Base-by-base conservation (phyloP, 2,113 vertebrate genomes). In the Balaeniceps rex region DNA sequence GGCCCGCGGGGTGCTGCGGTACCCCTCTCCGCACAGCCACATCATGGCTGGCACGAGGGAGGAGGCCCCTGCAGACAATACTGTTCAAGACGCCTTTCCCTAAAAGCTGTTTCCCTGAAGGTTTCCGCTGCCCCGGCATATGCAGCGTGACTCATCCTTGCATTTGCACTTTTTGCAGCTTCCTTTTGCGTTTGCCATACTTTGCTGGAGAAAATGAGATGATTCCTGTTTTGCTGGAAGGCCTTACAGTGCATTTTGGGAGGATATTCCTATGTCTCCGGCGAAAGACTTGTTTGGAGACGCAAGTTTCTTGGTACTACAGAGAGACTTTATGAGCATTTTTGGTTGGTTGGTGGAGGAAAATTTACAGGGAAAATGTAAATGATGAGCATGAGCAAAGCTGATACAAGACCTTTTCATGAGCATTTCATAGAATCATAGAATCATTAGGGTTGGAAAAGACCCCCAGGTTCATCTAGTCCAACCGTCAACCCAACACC, bases 191-290 rank as follows among this genome's bases (percentile, higher is more conserved):
- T 95, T 79, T 93, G 75, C 75, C 49, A 7, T 25, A 71, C 31
- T 83, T 92, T 24, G 16, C 75, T 80, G 85, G 75, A 69, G 96
- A 91, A 93, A 89, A 90, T 46, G n/a, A 74, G 71, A 7, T 23
- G 29, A 61, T 88, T 95, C 92, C 93, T 94, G 49, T 93, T 88
- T 76, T 77, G 34, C 60, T 65, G 77, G 49, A 76, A 92, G 86
- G 58, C 28, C 46, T 52, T 36, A 18, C 17, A 4, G 13, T 76
- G 47, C 6, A 5, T 63, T 71, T 83, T 12, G 79, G 42, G 57
- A 60, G 12, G 58, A 22, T 25, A 16, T 55, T 68, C 65, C 38
- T 55, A 2, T 3, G 13, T 70, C 19, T 36, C 17, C 0, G 0
- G 23, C 0, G 6, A 21, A 33, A n/a, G 40, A 47, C n/a, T 26